Conservation (phyloP, 2,888 invertebrate species). For the Phortica magna region DNA sequence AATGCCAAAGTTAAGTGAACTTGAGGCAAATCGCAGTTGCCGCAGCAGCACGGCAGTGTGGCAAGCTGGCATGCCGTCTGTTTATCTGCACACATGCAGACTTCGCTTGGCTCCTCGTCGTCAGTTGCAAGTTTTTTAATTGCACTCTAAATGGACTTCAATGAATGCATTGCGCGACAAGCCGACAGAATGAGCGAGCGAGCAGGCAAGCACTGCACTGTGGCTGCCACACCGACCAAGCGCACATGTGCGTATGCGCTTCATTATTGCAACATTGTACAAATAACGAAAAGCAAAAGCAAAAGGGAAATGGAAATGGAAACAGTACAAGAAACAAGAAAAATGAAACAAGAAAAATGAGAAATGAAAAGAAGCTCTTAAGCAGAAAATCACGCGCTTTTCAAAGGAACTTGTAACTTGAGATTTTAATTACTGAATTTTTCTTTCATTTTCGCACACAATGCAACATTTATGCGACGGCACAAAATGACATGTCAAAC, state of each 20-base stretch:
- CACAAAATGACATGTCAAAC: neutral
- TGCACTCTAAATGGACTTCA: slow-evolving; percentile 74
- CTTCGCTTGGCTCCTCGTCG: neutral
- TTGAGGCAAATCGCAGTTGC: slow-evolving; percentile 55
- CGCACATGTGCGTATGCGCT: neutral
- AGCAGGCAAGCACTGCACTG: neutral
- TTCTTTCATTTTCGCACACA: neutral
- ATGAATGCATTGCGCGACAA: slow-evolving; percentile 58
- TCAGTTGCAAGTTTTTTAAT: slow-evolving; percentile 72
- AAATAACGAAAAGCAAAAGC: neutral
- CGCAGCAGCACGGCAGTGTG: slow-evolving; percentile 43
- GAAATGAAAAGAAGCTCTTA: neutral
- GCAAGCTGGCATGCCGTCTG: neutral
- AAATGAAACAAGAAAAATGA: slow-evolving; percentile 2
- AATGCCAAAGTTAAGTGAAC: slow-evolving; percentile 72
- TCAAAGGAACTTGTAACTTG: slow-evolving; percentile 28
- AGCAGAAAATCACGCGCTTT: slow-evolving; percentile 23
- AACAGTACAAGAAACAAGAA: slow-evolving; percentile 11
- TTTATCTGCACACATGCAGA: neutral
- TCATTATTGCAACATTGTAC: slow-evolving; percentile 15
- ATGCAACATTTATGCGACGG: neutral
- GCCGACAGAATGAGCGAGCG: neutral
- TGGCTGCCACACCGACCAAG: slow-evolving; percentile 30
- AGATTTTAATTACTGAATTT: slow-evolving; percentile 30
- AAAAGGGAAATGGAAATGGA: neutral